These are phyloP conservation scores for Carpatolechia fugitivella DNA, from an alignment of 2,888 invertebrate species.

Conservation along the genomic window DNA sequence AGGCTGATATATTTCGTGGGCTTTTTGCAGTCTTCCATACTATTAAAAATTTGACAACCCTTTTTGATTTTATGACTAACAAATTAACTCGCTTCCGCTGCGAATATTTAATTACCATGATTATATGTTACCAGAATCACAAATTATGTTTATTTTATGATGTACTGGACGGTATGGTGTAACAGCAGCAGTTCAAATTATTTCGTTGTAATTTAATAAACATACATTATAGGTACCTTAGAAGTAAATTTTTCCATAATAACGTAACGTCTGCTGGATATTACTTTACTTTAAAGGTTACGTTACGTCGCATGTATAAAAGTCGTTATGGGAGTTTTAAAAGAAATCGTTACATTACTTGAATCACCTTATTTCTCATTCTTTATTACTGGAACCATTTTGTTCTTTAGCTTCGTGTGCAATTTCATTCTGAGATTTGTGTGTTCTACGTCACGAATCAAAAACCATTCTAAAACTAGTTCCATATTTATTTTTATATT, in stretches of 20 bases:
- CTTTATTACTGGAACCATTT: slow-evolving; percentile 4
- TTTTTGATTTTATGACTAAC: not conserved
- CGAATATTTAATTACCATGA: not conserved
- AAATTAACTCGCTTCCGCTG: not conserved
- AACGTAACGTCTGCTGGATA: not conserved
- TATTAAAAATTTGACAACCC: not conserved
- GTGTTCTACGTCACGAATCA: not conserved
- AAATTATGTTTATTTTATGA: not conserved
- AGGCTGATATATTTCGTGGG: too few relatives aligned
- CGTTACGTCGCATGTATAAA: slow-evolving; percentile 9
- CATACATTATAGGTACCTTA: not conserved
- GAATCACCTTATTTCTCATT: not conserved
- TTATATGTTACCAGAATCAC: not conserved
- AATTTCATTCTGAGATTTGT: not conserved
- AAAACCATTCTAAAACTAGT: too few relatives aligned
- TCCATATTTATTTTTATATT: too few relatives aligned
- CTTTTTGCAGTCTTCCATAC: too few relatives aligned
- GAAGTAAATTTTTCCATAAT: not conserved
- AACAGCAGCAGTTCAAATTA: too few relatives aligned
- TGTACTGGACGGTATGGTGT: not conserved
- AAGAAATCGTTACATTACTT: slow-evolving; percentile 8
- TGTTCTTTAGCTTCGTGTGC: not conserved
- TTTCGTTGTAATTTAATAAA: too few relatives aligned
- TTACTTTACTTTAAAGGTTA: not conserved
- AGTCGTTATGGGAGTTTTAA: slow-evolving; percentile 13